These are phyloP conservation scores for Leuciscus waleckii DNA, from an alignment of 2,797 vertebrate species.

Conservation along the genomic window DNA sequence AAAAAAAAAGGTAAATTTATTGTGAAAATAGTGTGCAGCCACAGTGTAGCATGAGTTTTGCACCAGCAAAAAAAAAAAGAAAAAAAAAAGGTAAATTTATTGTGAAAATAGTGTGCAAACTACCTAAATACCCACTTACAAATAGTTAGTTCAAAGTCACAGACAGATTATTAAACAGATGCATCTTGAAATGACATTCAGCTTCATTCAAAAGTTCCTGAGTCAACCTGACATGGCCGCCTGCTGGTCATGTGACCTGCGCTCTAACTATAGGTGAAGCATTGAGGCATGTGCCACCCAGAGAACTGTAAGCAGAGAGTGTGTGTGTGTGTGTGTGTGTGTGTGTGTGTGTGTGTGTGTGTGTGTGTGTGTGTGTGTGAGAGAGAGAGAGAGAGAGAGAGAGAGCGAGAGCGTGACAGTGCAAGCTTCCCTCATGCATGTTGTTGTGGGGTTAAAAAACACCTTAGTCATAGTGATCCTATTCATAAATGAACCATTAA, in stretches of 20 bases:
- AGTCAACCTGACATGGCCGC: slow-evolving; percentile 4
- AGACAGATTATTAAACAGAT: background rate
- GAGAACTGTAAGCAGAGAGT: background rate
- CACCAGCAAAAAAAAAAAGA: background rate
- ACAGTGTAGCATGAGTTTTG: background rate
- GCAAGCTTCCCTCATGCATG: background rate
- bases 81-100: background rate
- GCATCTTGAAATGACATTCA: background rate
- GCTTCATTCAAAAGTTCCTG: slow-evolving; percentile 7
- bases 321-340: background rate
- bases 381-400: background rate
- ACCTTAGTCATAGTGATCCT: slow-evolving; percentile 9
- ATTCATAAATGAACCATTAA: background rate
- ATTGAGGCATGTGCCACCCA: too few relatives aligned
- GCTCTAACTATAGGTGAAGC: slow-evolving; percentile 17
- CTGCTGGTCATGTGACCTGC: background rate
- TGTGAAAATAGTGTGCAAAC: too few relatives aligned
- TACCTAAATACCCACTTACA: background rate
- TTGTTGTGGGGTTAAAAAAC: background rate
- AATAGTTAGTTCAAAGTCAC: background rate
- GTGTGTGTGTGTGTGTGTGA: background rate
- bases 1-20: background rate
- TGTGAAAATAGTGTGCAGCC: too few relatives aligned
- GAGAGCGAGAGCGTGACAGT: background rate
- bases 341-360: too few relatives aligned